Conservation (phyloP, 1,140 invertebrate species). For the Dinoponera quadriceps region DNA sequence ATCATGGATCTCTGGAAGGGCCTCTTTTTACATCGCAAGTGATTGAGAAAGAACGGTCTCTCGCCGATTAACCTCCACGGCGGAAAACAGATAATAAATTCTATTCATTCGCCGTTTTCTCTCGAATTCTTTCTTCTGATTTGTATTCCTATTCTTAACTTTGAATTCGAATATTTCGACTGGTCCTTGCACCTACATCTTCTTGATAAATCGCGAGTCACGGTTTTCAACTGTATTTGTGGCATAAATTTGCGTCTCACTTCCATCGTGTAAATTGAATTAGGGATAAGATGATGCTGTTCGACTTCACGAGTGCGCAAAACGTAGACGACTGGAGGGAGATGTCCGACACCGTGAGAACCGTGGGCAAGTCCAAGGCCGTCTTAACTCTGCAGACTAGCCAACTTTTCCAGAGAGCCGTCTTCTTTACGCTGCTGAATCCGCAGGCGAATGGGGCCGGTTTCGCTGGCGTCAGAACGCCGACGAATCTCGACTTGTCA, state of each 20-base stretch:
- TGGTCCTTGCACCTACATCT: background rate
- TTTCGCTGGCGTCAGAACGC: slow-evolving; percentile 88
- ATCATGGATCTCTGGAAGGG: background rate
- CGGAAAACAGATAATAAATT: background rate
- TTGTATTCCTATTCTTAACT: too few species aligned
- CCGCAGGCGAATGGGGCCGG: slow-evolving; percentile 90
- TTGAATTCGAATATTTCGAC: too few species aligned
- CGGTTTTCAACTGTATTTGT: background rate
- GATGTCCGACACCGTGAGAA: slow-evolving; percentile 88
- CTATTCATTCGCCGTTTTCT: background rate
- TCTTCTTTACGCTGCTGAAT: slow-evolving; percentile 89
- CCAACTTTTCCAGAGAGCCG: slow-evolving; percentile 87
- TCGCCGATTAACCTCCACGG: background rate
- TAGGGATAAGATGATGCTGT: slow-evolving; percentile 76
- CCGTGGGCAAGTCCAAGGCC: slow-evolving; percentile 89
- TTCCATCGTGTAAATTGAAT: slow-evolving; percentile 25
- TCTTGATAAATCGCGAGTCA: background rate
- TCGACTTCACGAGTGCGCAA: slow-evolving; percentile 82
- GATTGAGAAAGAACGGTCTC: background rate
- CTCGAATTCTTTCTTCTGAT: too few species aligned
- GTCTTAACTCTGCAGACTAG: slow-evolving; percentile 87
- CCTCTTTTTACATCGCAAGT: background rate
- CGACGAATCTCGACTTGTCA: slow-evolving; percentile 84
- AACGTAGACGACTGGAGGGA: slow-evolving; percentile 87
- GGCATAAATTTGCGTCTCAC: background rate